Percentiles rank a stretch among this genome's conserved stretches.
Evolutionary conservation across 2,888 invertebrate genomes (phyloP).

Genomic region (Nephrotoma appendiculata): DNA sequence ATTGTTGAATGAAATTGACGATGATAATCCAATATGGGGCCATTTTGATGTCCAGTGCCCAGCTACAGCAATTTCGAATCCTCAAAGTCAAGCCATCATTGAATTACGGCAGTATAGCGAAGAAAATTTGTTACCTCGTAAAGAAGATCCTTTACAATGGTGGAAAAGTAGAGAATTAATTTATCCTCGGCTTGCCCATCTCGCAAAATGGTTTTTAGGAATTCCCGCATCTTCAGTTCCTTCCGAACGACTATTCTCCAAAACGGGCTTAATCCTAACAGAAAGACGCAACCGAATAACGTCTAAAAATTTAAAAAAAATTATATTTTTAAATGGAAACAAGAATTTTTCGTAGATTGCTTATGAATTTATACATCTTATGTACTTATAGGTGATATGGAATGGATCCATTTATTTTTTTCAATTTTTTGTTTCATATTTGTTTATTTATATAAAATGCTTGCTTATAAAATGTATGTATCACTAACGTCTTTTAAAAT

Average conservation of each 20-base stretch:
- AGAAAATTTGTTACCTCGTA: not conserved
- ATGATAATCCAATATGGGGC: not conserved
- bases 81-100: not conserved
- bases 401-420: too few species aligned
- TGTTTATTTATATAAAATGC: too few species aligned
- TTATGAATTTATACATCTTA: too few species aligned
- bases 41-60: not conserved
- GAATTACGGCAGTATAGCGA: not conserved
- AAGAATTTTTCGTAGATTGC: not conserved
- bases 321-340: constrained; percentile 2
- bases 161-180: not conserved
- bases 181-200: not conserved
- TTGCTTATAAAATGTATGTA: too few species aligned
- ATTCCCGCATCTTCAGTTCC: constrained; percentile 3
- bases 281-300: constrained; percentile 7
- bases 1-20: not conserved
- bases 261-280: constrained; percentile 2
- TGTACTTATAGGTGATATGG: too few species aligned
- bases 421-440: too few species aligned
- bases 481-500: too few species aligned
- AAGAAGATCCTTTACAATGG: constrained; percentile 3
- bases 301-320: not conserved
- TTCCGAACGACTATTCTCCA: constrained; percentile 6
- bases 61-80: not conserved
- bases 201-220: not conserved